phyloP scores from a whole-genome alignment of 2,797 vertebrate species.

The Periophthalmus magnuspinnatus region DNA sequence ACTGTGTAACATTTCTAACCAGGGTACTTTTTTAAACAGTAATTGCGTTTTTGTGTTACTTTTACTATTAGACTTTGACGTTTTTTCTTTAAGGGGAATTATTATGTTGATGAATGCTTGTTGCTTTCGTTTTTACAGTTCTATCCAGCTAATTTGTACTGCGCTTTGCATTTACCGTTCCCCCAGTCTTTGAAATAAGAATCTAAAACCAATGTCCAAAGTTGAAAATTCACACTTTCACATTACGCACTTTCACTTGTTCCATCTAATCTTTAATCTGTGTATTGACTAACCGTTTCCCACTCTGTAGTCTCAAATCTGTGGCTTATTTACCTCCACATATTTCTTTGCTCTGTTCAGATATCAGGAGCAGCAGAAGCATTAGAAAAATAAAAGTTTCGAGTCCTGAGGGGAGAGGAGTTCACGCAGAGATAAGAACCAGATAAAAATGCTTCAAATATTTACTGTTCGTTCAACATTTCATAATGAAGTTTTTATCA shows the following conservation, averaged over 20 bases:
- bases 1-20: too few relatives aligned
- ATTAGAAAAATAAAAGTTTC: constrained; percentile 70
- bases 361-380: constrained; percentile 47
- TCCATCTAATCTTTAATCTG: background rate
- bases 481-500: constrained; percentile 82
- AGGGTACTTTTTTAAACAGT: too few relatives aligned
- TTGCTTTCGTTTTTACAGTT: too few relatives aligned
- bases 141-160: background rate
- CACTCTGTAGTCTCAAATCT: background rate
- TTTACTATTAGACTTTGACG: too few relatives aligned
- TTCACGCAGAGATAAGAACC: constrained; percentile 76
- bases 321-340: constrained; percentile 21
- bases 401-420: constrained; percentile 69
- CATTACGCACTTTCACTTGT: background rate
- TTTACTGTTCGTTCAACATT: constrained; percentile 79
- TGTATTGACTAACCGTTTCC: background rate
- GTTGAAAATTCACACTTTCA: too few relatives aligned
- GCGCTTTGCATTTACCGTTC: background rate
- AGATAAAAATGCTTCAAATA: constrained; percentile 77
- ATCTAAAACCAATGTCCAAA: too few relatives aligned
- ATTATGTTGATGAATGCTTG: too few relatives aligned
- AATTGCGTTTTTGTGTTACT: too few relatives aligned
- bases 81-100: too few relatives aligned
- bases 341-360: constrained; percentile 46
- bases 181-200: background rate